Conservation (phyloP, 2,888 invertebrate genomes). For the Timema cristinae region DNA sequence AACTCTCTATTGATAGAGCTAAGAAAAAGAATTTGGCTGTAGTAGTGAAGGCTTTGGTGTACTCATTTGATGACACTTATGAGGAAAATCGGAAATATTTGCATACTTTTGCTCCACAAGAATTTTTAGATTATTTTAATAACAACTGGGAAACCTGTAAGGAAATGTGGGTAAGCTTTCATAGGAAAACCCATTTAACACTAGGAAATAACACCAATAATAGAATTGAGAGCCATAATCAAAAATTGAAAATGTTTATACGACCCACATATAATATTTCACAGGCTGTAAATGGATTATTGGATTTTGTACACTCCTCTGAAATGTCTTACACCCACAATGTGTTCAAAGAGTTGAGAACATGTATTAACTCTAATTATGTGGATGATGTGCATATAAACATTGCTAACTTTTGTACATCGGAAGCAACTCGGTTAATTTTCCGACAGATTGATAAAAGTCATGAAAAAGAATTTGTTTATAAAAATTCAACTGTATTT, state of each 20-base stretch:
- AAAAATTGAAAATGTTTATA: constrained; percentile 16
- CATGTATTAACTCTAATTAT: constrained; percentile 10
- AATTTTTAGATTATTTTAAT: constrained; percentile 13
- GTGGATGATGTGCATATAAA: constrained; percentile 13
- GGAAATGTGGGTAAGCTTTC: constrained; percentile 16
- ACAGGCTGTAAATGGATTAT: constrained; percentile 17
- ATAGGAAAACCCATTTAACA: constrained; percentile 3
- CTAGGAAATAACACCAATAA: constrained; percentile 24
- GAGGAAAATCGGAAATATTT: constrained; percentile 3
- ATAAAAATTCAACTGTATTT: not conserved
- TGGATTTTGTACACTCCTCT: constrained; percentile 5
- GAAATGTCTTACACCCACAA: not conserved
- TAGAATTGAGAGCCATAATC: constrained; percentile 20
- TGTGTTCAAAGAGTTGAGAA: constrained; percentile 16
- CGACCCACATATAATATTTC: constrained; percentile 8
- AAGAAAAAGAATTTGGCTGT: constrained; percentile 3
- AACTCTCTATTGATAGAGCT: not conserved
- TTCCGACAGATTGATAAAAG: constrained; percentile 8
- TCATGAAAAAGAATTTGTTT: not conserved
- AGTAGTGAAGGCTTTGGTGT: not conserved
- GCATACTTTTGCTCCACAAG: not conserved
- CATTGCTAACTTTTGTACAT: constrained; percentile 8
- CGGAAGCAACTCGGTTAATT: constrained; percentile 2
- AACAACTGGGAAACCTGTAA: constrained; percentile 17
- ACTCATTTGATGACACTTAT: constrained; percentile 11